phyloP scores from a whole-genome alignment of 2,113 vertebrate species.

The Puntigrus tetrazona region DNA sequence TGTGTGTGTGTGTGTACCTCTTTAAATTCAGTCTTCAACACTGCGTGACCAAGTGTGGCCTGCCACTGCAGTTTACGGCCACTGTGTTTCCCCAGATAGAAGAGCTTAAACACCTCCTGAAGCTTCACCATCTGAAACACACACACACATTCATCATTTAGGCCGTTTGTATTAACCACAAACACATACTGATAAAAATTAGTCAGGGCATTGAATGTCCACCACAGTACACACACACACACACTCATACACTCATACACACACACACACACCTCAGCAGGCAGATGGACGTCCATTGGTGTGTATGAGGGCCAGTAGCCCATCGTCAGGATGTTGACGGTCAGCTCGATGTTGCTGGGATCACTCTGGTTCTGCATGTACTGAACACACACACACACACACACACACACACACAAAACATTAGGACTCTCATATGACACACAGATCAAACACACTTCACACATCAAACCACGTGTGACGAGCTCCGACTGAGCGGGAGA shows the following conservation, averaged over 20 bases:
- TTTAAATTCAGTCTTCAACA: conserved; percentile 97
- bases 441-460: background rate
- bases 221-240: background rate
- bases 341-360: conserved; percentile 96
- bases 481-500: background rate
- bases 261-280: conserved; percentile 84
- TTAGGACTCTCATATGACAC: background rate
- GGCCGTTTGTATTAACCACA: background rate
- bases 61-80: conserved; percentile 99
- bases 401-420: conserved; percentile 4
- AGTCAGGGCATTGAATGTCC: background rate
- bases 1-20: conserved; percentile 75
- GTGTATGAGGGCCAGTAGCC: conserved; percentile 98
- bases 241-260: background rate
- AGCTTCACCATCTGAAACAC: conserved; percentile 92
- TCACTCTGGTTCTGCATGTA: conserved; percentile 99
- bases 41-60: conserved; percentile 94
- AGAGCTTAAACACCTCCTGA: conserved; percentile 98
- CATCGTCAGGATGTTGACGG: conserved; percentile 98
- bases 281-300: conserved; percentile 97
- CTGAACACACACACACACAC: conserved; percentile 63
- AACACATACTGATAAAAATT: background rate
- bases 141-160: background rate
- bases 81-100: conserved; percentile 98
- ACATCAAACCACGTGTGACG: conserved; percentile 5